A percentile compares a stretch with the other conserved stretches of the same genome.
phyloP scores from a whole-genome alignment of 2,888 invertebrate genomes.

The Chrysomela aeneicollis region DNA sequence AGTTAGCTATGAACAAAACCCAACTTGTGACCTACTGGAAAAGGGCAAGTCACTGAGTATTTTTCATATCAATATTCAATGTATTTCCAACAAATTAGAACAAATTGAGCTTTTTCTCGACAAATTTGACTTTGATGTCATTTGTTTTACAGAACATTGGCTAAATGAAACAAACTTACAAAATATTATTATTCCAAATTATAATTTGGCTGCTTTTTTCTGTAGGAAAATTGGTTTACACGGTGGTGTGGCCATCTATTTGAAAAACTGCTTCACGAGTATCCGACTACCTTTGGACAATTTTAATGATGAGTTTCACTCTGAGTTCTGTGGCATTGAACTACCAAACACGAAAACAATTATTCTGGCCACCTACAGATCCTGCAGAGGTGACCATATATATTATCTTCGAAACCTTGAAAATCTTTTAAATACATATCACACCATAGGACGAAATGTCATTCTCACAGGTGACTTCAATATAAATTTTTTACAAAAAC shows the following conservation, averaged over 20 bases:
- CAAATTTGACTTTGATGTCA: conserved; percentile 19
- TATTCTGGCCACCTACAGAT: conserved; percentile 3
- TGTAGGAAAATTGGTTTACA: conserved; percentile 12
- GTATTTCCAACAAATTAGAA: not conserved
- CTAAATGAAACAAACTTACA: conserved; percentile 2
- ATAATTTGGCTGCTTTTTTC: conserved; percentile 6
- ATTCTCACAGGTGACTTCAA: not conserved
- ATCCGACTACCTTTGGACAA: not conserved
- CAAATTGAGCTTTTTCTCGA: conserved; percentile 16
- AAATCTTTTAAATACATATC: conserved; percentile 4
- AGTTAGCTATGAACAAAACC: not conserved
- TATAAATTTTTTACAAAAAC: not conserved
- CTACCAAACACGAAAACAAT: conserved; percentile 2
- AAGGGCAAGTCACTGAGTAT: conserved; percentile 10
- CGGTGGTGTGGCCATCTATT: conserved; percentile 9
- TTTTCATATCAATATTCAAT: conserved; percentile 13
- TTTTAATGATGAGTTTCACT: conserved; percentile 8
- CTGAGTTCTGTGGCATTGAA: conserved; percentile 11
- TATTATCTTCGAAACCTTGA: not conserved
- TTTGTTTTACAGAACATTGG: conserved; percentile 13
- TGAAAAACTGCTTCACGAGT: conserved; percentile 8
- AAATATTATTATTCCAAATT: conserved; percentile 3
- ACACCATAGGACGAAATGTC: not conserved
- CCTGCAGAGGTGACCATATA: not conserved
- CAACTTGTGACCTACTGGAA: not conserved